Evolutionary conservation across 2,888 invertebrate species (phyloP).

Genomic region (Macrophya annulata): DNA sequence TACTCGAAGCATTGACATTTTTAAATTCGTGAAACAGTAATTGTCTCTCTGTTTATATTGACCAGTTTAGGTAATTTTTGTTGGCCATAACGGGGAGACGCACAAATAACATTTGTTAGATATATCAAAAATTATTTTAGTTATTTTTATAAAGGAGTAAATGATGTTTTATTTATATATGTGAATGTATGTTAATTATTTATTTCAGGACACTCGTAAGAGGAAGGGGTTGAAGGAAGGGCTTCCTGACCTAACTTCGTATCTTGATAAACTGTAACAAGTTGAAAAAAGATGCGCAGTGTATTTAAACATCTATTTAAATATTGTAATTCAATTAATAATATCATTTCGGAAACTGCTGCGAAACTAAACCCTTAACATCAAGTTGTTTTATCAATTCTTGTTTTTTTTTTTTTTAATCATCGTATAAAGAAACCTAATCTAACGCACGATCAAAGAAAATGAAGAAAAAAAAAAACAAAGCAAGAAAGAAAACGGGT

Average conservation of each 20-base stretch:
- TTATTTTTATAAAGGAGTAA: slow-evolving; percentile 52
- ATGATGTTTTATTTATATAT: neutral
- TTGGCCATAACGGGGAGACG: slow-evolving; percentile 80
- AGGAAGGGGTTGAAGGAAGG: slow-evolving; percentile 99
- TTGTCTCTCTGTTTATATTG: slow-evolving; percentile 79
- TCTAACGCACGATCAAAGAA: slow-evolving; percentile 31
- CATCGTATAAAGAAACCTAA: slow-evolving; percentile 11
- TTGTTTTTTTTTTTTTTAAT: neutral
- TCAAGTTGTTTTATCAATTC: slow-evolving; percentile 6
- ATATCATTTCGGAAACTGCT: slow-evolving; percentile 47
- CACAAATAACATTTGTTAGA: slow-evolving; percentile 70
- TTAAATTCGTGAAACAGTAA: slow-evolving; percentile 79
- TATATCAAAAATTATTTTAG: slow-evolving; percentile 17
- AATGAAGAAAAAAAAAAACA: neutral
- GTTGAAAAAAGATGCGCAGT: slow-evolving; percentile 66
- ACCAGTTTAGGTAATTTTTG: slow-evolving; percentile 69
- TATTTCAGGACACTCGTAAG: slow-evolving; percentile 94
- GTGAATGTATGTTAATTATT: slow-evolving; percentile 69
- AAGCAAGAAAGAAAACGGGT: slow-evolving; percentile 3
- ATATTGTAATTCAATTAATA: slow-evolving; percentile 76
- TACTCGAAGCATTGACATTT: slow-evolving; percentile 70
- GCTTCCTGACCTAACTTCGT: slow-evolving; percentile 96
- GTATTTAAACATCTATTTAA: slow-evolving; percentile 78
- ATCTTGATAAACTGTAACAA: slow-evolving; percentile 98
- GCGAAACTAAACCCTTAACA: slow-evolving; percentile 25